Base-by-base conservation (phyloP, 2,113 vertebrate genomes). In the Clinocottus analis region DNA sequence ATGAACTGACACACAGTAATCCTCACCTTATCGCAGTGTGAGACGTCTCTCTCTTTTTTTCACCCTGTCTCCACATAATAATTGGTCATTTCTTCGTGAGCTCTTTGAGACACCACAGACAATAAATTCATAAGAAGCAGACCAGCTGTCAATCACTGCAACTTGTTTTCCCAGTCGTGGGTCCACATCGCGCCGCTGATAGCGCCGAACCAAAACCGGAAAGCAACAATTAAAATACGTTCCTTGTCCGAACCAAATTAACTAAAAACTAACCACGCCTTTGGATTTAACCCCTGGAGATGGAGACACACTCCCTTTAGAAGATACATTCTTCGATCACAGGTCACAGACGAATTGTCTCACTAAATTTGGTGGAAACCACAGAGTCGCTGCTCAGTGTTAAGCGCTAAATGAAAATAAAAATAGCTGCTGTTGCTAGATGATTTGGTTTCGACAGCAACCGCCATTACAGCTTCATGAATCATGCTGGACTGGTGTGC, bases 391-490 rank as follows among this genome's bases (percentile, higher is more conserved):
- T 60, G 63, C 62, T 77, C 74, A 66, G 56, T 14, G 23, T 66
- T 68, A 75, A 78, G 75, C 53, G 61, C 83, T 53, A 29, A 71
- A 77, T 79, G 70, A 72, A 29, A 71, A 77, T 79, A 65, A 72
- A 76, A 72, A 69, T 60, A 60, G 35, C 43, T 39, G 59, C 43
- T 1, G 35, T 43, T 85, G 83, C 85, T 68, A 69, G 72, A 84
- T 51, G 67, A 68, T 65, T 62, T 21, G 41, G 63, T 75, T 75
- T 61, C 70, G 60, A 55, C 61, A 75, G 69, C 53, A 33, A 55
- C 79, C 6, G 11, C 47, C 77, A 78, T 72, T 69, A 88, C 31
- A 23, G 75, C 77, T 63, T 84, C 80, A 84, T 86, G 58, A 56
- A 39, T 89, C 75, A 65, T 1, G 55, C 55, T 29, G 72, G 25